Base-by-base conservation (phyloP, 2,113 vertebrate species). In the Lota lota region DNA sequence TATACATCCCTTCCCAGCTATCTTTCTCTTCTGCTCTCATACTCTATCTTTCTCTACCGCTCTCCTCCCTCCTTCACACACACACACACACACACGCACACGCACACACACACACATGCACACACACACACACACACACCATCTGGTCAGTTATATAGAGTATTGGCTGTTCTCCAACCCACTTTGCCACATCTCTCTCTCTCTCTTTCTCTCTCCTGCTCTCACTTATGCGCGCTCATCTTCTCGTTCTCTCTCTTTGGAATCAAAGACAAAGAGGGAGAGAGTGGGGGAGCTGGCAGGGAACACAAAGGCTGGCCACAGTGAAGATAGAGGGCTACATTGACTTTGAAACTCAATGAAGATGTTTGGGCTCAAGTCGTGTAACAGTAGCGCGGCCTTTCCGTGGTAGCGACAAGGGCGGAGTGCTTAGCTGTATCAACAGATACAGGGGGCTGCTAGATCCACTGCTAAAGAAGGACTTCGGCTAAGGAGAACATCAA, bases 251-350 rank as follows among this genome's bases (percentile, higher is more conserved):
- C 73, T 51, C 54, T 66, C 61, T 64, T 40, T 65, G n/a, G 12
- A 20, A 62, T 62, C 17, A 33, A 62, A 64, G 36, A 68, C 14
- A 71, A 17, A 56, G 36, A 24, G 22, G 61, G 74, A 22, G 20
- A 68, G 69, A 62, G 12, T 15, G 53, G 63, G 4, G 12, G 33
- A 28, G 62, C 15, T 77, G 72, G 69, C 65, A 67, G 64, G 58
- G 73, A 24, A 36, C 74, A 57, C 64, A 77, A 75, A 80, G 47
- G 22, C 63, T 51, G 70, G 71, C 66, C 63, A 51, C 16, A 18
- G 1, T 69, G 60, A 63, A 61, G 67, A 54, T 53, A 8, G 63
- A 64, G 56, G 56, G 33, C 69, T 7, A 51, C 58, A 71, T 69
- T 77, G 76, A 73, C 65, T 53, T 50, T 73, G 67, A 54, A 77